Base-by-base conservation (phyloP, 2,797 vertebrate species). In the Pangasius larnaudii region DNA sequence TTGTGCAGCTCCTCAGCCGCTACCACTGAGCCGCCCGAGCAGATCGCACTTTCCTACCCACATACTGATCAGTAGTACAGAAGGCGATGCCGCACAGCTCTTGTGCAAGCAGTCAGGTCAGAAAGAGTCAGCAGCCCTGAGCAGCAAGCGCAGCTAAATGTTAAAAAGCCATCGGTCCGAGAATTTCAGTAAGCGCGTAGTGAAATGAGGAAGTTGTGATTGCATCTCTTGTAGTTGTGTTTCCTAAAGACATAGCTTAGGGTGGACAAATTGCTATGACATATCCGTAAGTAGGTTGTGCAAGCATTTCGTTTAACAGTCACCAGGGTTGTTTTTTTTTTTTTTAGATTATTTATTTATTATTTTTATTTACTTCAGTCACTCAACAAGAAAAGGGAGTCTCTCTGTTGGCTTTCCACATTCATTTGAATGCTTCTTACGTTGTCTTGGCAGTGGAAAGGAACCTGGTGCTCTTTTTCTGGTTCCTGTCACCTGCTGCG, bases 11-110 rank as follows among this genome's bases (percentile, higher is more conserved):
- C 72, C 75, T 65, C 2, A 42, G 46, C 75, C 85, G 69, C 69
- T 58, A 33, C 59, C 49, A 46, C 74, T 63, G 85, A 69, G 74
- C 87, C 67, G 85, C 85, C 46, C 56, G 86, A 89, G 85, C 49
- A 46, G 63, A 49, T 74, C 79, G 39, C 85, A 61, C 67, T 84
- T 92, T 90, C 85, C 91, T 78, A 85, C 77, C 84, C 75, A 30
- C 42, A 30, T 84, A 87, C 78, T 83, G 59, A 91, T 91, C 84
- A 85, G 65, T 71, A 79, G 46, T 30, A 5, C 39, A n/a, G 46
- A n/a, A 30, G 14, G 27, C 13, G 22, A 5, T 9, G 9, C 11
- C 10, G 71, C 71, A 24, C 46, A 27, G 46, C 69, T 72, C 8
- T 75, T 49, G 72, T 18, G 11, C 46, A 77, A 51, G 46, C 46